Base-by-base conservation (phyloP, 2,888 invertebrate genomes). In the Cantharis rustica region DNA sequence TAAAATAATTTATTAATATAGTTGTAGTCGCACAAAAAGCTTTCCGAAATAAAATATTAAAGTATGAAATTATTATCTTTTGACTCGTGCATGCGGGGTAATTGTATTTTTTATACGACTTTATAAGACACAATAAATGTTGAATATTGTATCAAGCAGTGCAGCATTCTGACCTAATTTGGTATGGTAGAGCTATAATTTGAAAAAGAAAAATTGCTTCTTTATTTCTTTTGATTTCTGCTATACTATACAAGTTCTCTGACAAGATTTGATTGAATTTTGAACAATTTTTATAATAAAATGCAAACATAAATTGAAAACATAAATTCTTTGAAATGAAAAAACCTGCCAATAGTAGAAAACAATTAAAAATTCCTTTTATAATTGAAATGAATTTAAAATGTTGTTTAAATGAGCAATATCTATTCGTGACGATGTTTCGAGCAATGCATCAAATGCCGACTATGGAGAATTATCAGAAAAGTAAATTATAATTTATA, bases 351-450 rank as follows among this genome's bases (percentile, higher is more conserved):
- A 84, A 85, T 85, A 86, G 85, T 85, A 82, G 74, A 77, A 83
- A 83, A 85, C 87, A 87, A 87, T 87, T 87, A 87, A 87, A 87
- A 87, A 86, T 87, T 68, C 86, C 86, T 87, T 86, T 86, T 86
- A 85, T 87, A 87, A 87, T 87, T 86, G 86, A 85, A 84, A 85
- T 83, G 86, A 86, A 86, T 86, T 85, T 84, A 83, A 86, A 86
- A 79, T 81, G 83, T 83, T 79, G 81, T 66, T 81, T 79, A 86
- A 87, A 87, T 86, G 85, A 86, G 87, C 86, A 85, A 87, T 87
- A 87, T 87, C 86, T 87, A 87, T 87, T 85, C 87, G 78, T 80
- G 78, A 64, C 84, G 85, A 84, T 82, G 80, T 75, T 81, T 82
- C 79, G 80, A 84, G 84, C 79, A 84, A 85, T 85, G 85, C 84